phyloP scores from a whole-genome alignment of 2,888 invertebrate species.

The Euplagia quadripunctaria region DNA sequence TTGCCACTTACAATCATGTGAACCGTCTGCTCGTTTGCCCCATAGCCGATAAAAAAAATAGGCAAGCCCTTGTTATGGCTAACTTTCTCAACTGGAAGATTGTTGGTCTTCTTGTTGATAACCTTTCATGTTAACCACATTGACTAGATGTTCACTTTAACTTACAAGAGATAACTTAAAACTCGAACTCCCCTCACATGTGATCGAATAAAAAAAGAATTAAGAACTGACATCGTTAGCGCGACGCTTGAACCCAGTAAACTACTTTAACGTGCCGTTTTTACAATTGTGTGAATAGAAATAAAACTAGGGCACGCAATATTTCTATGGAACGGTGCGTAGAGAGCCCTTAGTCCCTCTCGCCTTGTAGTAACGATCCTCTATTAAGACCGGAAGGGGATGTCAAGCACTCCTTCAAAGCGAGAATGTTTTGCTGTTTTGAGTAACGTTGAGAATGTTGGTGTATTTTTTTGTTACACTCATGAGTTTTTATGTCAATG shows the following conservation, averaged over 20 bases:
- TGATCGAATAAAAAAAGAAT: conserved; percentile 30
- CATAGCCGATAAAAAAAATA: no score
- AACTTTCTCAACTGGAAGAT: no score
- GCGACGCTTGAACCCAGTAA: conserved; percentile 53
- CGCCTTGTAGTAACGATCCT: conserved; percentile 69
- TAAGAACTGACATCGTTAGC: conserved; percentile 62
- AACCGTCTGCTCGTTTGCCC: no score
- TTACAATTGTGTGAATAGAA: conserved; percentile 64
- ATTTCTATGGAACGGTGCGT: conserved; percentile 66
- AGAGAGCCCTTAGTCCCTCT: conserved; percentile 55
- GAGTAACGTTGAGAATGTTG: conserved; percentile 51
- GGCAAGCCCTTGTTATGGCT: no score
- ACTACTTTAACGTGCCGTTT: conserved; percentile 56
- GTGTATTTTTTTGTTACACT: conserved; percentile 43
- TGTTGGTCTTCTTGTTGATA: no score
- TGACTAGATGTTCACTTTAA: not conserved
- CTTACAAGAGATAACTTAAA: not conserved
- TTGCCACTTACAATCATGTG: no score
- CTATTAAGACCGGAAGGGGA: conserved; percentile 61
- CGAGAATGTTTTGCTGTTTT: conserved; percentile 65
- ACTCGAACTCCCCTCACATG: conserved; percentile 1
- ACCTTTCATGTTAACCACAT: not conserved
- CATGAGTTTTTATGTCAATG: conserved; percentile 31
- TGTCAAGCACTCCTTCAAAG: conserved; percentile 56
- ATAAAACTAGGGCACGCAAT: conserved; percentile 73